Conservation (phyloP, 2,113 vertebrate species). For the Tympanuchus pallidicinctus region DNA sequence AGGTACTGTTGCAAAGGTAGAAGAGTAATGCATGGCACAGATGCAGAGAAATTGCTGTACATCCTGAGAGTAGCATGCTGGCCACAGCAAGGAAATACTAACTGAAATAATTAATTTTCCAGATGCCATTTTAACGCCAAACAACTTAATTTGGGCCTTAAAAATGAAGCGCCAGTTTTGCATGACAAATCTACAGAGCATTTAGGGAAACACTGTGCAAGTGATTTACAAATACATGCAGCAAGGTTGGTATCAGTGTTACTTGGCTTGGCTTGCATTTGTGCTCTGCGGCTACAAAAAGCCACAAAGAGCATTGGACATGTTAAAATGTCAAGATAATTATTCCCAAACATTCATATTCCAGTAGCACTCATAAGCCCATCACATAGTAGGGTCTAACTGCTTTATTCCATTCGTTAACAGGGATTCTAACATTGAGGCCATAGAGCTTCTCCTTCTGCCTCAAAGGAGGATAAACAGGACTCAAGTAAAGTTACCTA, state of each 20-base stretch:
- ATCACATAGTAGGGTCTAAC: accelerated
- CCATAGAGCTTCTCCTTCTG: neutral
- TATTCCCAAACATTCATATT: neutral
- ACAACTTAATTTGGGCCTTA: neutral
- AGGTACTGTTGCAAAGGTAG: neutral
- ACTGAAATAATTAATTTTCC: neutral
- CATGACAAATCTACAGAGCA: neutral
- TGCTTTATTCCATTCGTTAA: neutral
- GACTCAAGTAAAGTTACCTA: neutral
- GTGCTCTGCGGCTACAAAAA: neutral
- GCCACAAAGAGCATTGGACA: neutral
- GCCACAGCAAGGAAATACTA: accelerated
- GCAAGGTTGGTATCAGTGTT: neutral
- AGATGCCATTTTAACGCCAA: neutral
- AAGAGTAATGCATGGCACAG: neutral
- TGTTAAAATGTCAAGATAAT: neutral
- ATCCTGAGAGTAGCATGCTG: neutral
- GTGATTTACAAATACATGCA: neutral
- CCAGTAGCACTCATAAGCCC: neutral
- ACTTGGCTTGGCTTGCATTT: neutral
- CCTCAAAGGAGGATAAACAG: neutral
- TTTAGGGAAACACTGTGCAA: neutral
- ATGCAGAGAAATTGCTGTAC: neutral
- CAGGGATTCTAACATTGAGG: neutral
- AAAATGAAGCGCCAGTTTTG: neutral